Conservation (phyloP, 2,888 invertebrate species). For the Lycia hirtaria region DNA sequence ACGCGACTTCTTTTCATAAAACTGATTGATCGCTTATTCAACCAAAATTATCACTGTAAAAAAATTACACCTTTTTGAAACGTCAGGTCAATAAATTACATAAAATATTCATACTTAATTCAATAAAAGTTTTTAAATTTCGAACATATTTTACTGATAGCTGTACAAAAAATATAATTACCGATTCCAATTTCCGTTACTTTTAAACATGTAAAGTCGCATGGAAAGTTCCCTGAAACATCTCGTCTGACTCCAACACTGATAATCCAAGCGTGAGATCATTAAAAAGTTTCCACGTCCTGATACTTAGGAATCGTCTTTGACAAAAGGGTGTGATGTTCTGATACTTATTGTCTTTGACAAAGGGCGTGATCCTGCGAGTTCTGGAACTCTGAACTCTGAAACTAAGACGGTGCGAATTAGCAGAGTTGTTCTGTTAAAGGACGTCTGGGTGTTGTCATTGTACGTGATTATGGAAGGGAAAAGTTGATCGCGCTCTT, state of each 20-base stretch:
- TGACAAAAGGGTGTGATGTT: constrained; percentile 6
- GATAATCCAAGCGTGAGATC: constrained; percentile 26
- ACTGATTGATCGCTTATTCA: too few species aligned
- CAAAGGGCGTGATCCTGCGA: constrained; percentile 2
- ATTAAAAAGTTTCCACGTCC: constrained; percentile 34
- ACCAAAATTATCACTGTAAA: too few species aligned
- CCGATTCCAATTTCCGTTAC: constrained; percentile 2
- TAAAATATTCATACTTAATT: too few species aligned
- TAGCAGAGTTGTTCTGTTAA: constrained; percentile 8
- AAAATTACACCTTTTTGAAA: too few species aligned
- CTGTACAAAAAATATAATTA: neutral
- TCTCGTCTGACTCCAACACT: constrained; percentile 3
- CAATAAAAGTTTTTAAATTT: too few species aligned
- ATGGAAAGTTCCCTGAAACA: constrained; percentile 7
- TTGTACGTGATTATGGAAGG: constrained; percentile 6
- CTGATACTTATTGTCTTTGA: constrained; percentile 13
- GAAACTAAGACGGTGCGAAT: constrained; percentile 13
- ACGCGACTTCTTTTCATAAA: too few species aligned
- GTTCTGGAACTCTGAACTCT: neutral
- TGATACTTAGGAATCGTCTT: constrained; percentile 34
- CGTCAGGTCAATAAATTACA: too few species aligned
- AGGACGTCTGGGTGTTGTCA: neutral
- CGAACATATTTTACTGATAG: neutral
- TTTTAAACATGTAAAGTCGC: constrained; percentile 5
- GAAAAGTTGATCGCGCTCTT: neutral